phyloP scores from a whole-genome alignment of 2,797 vertebrate species.

The Cyprinella venusta region DNA sequence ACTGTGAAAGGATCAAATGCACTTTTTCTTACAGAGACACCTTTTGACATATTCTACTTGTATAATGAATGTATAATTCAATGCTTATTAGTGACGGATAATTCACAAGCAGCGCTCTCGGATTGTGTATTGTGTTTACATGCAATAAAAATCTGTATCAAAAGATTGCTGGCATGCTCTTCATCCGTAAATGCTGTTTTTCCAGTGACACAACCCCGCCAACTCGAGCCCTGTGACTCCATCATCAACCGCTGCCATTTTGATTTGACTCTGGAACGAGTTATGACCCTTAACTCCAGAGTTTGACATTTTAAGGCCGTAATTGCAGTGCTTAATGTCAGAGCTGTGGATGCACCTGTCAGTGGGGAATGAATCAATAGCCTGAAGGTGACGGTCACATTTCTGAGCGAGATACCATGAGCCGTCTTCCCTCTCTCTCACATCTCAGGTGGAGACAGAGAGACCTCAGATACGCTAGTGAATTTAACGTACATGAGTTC shows the following conservation, averaged over 20 bases:
- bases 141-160: background rate
- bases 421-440: slow-evolving; percentile 63
- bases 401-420: slow-evolving; percentile 69
- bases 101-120: background rate
- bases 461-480: background rate
- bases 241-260: slow-evolving; percentile 87
- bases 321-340: slow-evolving; percentile 89
- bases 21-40: background rate
- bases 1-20: background rate
- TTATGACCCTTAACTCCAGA: slow-evolving; percentile 89
- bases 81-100: background rate
- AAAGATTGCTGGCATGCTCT: slow-evolving; percentile 5
- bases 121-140: background rate
- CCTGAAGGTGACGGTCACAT: slow-evolving; percentile 78
- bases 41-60: background rate
- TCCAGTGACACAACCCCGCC: background rate
- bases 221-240: slow-evolving; percentile 65
- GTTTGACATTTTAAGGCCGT: slow-evolving; percentile 94
- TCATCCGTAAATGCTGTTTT: slow-evolving; percentile 3
- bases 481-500: background rate
- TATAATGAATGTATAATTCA: background rate
- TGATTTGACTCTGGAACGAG: slow-evolving; percentile 82
- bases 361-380: slow-evolving; percentile 88
- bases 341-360: slow-evolving; percentile 86
- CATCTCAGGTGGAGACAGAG: background rate